A percentile compares a stretch with the other conserved stretches of the same genome.
These are phyloP conservation scores for Mugil cephalus DNA, from an alignment of 2,113 vertebrate species.

Conservation along the genomic window DNA sequence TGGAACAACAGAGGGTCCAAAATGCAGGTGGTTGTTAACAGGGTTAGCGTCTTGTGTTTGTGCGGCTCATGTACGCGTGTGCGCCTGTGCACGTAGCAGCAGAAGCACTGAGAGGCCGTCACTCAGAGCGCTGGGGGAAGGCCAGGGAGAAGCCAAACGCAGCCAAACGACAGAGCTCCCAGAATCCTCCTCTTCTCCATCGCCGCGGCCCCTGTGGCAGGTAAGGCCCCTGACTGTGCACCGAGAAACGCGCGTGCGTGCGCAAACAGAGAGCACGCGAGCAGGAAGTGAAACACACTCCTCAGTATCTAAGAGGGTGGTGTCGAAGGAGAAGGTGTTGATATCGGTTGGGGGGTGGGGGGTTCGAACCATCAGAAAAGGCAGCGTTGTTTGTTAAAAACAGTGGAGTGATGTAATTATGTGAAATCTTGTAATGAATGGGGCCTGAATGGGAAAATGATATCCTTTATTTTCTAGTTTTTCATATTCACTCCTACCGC, in stretches of 20 bases:
- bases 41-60: conserved; percentile 62
- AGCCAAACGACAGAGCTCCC: conserved; percentile 71
- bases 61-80: conserved; percentile 28
- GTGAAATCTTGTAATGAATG: conserved; percentile 72
- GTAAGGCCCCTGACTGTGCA: conserved; percentile 73
- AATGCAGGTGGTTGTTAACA: conserved; percentile 80
- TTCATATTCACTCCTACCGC: conserved; percentile 18
- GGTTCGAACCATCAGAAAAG: conserved; percentile 49
- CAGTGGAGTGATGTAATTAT: conserved; percentile 76
- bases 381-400: conserved; percentile 37
- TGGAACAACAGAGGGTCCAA: conserved; percentile 75
- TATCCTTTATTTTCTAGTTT: conserved; percentile 33
- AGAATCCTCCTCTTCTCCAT: conserved; percentile 60
- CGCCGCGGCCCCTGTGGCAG: conserved; percentile 74
- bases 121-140: conserved; percentile 71
- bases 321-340: conserved; percentile 46
- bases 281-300: conserved; percentile 53
- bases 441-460: conserved; percentile 33
- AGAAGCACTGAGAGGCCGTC: conserved; percentile 71
- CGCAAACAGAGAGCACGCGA: conserved; percentile 20
- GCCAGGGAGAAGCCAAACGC: conserved; percentile 80
- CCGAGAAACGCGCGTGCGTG: neutral
- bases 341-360: no score
- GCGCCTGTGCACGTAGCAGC: conserved; percentile 39
- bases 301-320: conserved; percentile 9